Base-by-base conservation (phyloP, 2,888 invertebrate species). In the Pollenia labialis region DNA sequence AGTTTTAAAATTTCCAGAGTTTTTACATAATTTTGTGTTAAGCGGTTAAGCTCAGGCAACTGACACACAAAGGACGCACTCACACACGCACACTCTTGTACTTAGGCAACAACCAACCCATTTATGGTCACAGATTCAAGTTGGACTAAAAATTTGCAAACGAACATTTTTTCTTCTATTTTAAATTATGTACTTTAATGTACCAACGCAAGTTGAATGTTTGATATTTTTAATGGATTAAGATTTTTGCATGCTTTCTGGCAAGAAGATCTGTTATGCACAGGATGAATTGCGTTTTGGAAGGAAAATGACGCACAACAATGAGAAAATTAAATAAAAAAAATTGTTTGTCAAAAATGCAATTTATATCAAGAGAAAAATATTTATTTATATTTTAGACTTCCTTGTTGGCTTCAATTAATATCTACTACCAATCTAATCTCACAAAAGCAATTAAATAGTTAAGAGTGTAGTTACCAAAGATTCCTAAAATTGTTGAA, bases 21-120 rank as follows among this genome's bases (percentile, higher is more conserved):
- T 66, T 81, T 77, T 77, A 48, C 71, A 81, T 66, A 81, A 76
- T 76, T 85, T 85, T 44, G 50, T 58, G 64, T 72, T 74, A 68
- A 74, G 81, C 71, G 68, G 68, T 68, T 72, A 54, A 72, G 72
- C 52, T 23, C 50, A 54, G 66, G 72, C 52, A 52, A 72, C 12
- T 80, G 40, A 58, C 23, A 58, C 14, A 54, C 60, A 68, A 75
- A 81, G 12, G 0, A 12, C 32, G 9, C n/a, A 66, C 10, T 4
- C 10, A 44, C 11, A 54, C 18, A 11, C 50, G 44, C 12, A 50
- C n/a, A n/a, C 9, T 8, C 44, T 16, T 44, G 18, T 8, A 58
- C 60, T 74, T 52, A 52, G 18, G 7, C 18, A 18, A 18, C 32
- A 18, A 10, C 10, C 18, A 44, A 11, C 54, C 18, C 71, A 44